Percentiles rank a stretch among this genome's conserved stretches.
These are phyloP conservation scores for Lydus trimaculatus DNA, from an alignment of 2,888 invertebrate species.

Conservation along the genomic window DNA sequence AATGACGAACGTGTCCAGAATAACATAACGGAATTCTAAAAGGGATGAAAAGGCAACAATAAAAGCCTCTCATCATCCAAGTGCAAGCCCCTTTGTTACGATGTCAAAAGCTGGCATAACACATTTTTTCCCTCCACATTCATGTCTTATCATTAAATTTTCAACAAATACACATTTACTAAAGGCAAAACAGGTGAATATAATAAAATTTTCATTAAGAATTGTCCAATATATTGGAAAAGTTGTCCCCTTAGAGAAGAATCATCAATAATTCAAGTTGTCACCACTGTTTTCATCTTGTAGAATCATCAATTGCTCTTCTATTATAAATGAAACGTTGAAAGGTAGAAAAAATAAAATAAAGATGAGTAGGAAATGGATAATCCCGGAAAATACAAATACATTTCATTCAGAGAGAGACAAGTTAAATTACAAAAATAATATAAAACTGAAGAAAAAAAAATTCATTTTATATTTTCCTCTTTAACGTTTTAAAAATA, in stretches of 20 bases:
- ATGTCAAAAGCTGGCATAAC: constrained; percentile 40
- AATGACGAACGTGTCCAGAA: constrained; percentile 49
- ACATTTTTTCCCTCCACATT: not conserved
- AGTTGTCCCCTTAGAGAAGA: constrained; percentile 13
- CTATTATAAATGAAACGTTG: constrained; percentile 30
- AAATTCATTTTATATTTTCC: constrained; percentile 13
- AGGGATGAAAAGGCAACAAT: constrained; percentile 20
- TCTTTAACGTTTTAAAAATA: constrained; percentile 16
- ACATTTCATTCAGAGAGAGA: not conserved
- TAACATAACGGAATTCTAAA: constrained; percentile 36
- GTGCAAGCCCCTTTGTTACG: constrained; percentile 28
- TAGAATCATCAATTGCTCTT: constrained; percentile 27
- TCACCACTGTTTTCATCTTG: constrained; percentile 33
- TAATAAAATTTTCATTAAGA: constrained; percentile 31
- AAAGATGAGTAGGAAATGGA: constrained; percentile 8
- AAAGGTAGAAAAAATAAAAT: not conserved
- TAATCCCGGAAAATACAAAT: constrained; percentile 20
- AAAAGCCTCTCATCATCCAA: constrained; percentile 25
- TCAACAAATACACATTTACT: not conserved
- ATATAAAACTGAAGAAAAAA: not conserved
- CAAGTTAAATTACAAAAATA: not conserved
- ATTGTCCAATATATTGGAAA: constrained; percentile 25
- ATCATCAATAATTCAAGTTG: constrained; percentile 35
- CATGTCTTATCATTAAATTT: not conserved
- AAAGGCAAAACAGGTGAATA: constrained; percentile 11